Evolutionary conservation across 2,113 vertebrate species (phyloP).

Genomic region (Rattus rattus): DNA sequence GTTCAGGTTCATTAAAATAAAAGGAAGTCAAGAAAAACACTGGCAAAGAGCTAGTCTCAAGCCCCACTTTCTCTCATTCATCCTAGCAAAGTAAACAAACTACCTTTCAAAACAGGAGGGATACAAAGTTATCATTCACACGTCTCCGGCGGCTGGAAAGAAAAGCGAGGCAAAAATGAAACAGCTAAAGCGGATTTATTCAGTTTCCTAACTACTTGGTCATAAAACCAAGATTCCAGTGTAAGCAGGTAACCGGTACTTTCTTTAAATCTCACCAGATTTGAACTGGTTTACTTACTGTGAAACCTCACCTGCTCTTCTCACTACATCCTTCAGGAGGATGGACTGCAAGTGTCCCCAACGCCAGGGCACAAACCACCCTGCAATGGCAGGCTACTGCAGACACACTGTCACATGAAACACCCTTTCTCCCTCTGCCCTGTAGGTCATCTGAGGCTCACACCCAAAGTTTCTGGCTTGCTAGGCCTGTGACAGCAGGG

Average conservation of each 20-base stretch:
- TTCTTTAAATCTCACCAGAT: neutral
- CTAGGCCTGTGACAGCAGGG: neutral
- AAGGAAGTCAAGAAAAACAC: neutral
- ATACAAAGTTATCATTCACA: neutral
- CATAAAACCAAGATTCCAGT: neutral
- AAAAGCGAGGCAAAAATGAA: neutral
- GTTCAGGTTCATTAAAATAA: neutral
- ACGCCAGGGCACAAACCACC: neutral
- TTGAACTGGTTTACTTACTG: neutral
- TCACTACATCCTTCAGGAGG: neutral
- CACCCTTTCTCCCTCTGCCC: neutral
- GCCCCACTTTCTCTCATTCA: neutral
- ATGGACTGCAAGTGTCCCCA: neutral
- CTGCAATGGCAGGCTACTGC: accelerated
- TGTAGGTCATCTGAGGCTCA: neutral
- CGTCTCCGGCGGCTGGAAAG: neutral
- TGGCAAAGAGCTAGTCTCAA: neutral
- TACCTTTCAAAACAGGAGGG: neutral
- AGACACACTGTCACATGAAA: neutral
- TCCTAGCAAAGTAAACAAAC: neutral
- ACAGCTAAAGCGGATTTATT: neutral
- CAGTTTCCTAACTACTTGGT: slow-evolving; percentile 18
- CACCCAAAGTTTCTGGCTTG: too few species aligned
- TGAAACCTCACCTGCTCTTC: neutral
- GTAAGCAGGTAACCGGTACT: neutral